Percentiles rank a stretch among this genome's conserved stretches.
Evolutionary conservation across 2,113 vertebrate species (phyloP).

Genomic region (Forbesichthys papilliferus): DNA sequence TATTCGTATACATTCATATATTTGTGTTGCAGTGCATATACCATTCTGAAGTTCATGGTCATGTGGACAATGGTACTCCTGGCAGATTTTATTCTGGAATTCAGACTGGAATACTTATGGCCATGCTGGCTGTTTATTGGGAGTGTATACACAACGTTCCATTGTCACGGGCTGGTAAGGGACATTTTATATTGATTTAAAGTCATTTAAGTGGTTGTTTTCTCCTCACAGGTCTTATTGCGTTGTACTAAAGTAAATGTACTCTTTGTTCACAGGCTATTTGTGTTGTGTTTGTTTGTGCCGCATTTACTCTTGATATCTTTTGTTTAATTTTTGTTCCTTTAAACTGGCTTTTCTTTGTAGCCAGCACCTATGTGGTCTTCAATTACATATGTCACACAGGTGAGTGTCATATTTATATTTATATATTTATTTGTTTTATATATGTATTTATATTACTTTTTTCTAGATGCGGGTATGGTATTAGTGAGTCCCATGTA

Average conservation of each 20-base stretch:
- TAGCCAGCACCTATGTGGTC: conserved; percentile 82
- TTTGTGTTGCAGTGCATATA: conserved; percentile 72
- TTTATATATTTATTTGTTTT: not conserved
- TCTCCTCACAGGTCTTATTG: not conserved
- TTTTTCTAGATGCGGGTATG: not conserved
- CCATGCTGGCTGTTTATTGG: conserved; percentile 83
- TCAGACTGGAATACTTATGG: conserved; percentile 83
- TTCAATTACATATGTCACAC: conserved; percentile 85
- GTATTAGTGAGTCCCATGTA: not conserved
- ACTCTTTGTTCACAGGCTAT: conserved; percentile 73
- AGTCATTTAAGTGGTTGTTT: not conserved
- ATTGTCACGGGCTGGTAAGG: conserved; percentile 82
- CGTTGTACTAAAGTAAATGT: conserved; percentile 5
- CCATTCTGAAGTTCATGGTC: conserved; percentile 79
- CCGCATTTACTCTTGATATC: conserved; percentile 81
- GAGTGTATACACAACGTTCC: conserved; percentile 83
- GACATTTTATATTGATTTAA: conserved; percentile 10
- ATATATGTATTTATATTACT: not conserved
- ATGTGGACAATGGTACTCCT: conserved; percentile 81
- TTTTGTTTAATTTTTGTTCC: conserved; percentile 84
- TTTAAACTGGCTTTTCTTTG: conserved; percentile 83
- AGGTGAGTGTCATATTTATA: conserved; percentile 64
- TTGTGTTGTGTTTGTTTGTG: conserved; percentile 81
- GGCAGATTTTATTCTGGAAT: conserved; percentile 81
- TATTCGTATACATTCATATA: not conserved